Conservation (phyloP, 2,113 vertebrate genomes). For the Mormoops blainvillei region DNA sequence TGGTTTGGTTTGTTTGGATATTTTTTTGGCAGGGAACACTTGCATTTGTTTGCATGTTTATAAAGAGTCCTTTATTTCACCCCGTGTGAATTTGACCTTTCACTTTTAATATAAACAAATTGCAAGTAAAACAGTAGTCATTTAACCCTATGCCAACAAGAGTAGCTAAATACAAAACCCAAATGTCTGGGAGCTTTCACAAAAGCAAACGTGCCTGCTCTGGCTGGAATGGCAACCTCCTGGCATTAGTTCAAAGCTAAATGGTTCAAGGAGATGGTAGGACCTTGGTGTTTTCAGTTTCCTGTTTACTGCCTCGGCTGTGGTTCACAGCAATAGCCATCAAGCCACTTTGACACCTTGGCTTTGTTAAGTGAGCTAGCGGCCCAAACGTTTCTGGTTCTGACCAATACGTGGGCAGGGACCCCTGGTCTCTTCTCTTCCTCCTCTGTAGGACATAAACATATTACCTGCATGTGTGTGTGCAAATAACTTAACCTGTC, state of each 20-base stretch:
- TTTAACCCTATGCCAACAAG: constrained; percentile 52
- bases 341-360: background rate
- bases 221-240: background rate
- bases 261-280: constrained; percentile 4
- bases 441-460: background rate
- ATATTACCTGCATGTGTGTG: background rate
- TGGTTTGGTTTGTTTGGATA: constrained; percentile 68
- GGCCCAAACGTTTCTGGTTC: background rate
- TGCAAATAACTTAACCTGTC: background rate
- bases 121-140: constrained; percentile 59
- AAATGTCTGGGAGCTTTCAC: background rate
- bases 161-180: background rate
- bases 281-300: background rate
- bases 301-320: background rate
- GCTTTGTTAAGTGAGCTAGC: background rate
- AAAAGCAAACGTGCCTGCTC: background rate
- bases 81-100: constrained; percentile 71
- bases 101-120: constrained; percentile 70
- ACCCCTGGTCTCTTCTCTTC: background rate
- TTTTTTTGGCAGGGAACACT: constrained; percentile 54
- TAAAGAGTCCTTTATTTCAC: constrained; percentile 74
- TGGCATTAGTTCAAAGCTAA: background rate
- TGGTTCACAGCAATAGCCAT: background rate
- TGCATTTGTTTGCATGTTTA: constrained; percentile 66
- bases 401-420: background rate